Conservation (phyloP, 2,888 invertebrate species). For the Perizoma flavofasciatum region DNA sequence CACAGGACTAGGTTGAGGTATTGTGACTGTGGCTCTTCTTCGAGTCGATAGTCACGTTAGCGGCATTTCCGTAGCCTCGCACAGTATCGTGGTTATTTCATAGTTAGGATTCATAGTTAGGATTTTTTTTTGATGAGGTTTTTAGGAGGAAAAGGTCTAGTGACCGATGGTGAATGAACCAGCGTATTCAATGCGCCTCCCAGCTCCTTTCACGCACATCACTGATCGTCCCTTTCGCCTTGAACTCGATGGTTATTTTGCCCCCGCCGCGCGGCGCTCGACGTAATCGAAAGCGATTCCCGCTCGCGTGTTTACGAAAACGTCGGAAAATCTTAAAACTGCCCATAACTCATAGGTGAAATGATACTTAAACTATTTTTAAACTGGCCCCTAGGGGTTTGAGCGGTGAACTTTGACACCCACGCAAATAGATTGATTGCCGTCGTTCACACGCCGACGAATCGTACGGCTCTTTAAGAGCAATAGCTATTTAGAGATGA, state of each 20-base stretch:
- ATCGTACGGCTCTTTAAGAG: slow-evolving; percentile 36
- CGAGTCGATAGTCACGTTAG: no score
- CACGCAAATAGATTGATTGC: slow-evolving; percentile 57
- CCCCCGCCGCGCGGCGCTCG: not conserved
- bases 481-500: slow-evolving; percentile 34
- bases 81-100: no score
- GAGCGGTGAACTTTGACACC: slow-evolving; percentile 66
- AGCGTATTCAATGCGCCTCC: no score
- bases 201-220: no score
- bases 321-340: slow-evolving; percentile 18
- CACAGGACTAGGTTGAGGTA: no score
- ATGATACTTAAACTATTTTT: slow-evolving; percentile 49
- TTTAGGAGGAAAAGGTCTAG: no score
- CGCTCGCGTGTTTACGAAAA: slow-evolving; percentile 17
- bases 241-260: slow-evolving; percentile 1
- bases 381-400: slow-evolving; percentile 48
- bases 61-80: no score
- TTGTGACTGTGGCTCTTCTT: no score
- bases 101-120: no score
- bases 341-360: slow-evolving; percentile 35
- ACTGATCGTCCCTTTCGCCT: not conserved
- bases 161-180: no score
- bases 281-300: slow-evolving; percentile 12
- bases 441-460: slow-evolving; percentile 41
- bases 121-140: no score